Conservation (phyloP, 2,888 invertebrate genomes). For the Stictocephala bisonia region DNA sequence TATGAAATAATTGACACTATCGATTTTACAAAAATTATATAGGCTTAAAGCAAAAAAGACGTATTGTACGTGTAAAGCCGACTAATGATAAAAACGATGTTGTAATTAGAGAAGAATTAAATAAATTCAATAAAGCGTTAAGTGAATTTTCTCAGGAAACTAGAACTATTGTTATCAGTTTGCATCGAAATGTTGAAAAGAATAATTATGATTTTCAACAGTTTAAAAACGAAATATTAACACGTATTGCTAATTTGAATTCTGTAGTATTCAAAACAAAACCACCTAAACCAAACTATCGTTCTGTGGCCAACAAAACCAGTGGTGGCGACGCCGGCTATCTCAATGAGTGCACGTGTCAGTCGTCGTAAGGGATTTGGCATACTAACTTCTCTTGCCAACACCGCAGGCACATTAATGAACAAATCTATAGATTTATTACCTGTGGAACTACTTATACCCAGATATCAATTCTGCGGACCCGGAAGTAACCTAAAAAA, state of each 20-base stretch:
- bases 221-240: too few species aligned
- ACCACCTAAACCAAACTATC: too few species aligned
- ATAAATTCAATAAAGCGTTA: background rate
- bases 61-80: background rate
- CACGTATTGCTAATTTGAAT: too few species aligned
- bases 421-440: conserved; percentile 12
- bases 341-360: too few species aligned
- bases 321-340: too few species aligned
- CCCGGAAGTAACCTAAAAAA: background rate
- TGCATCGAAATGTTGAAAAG: too few species aligned
- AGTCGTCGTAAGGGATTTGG: background rate
- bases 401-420: background rate
- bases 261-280: too few species aligned
- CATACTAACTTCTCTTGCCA: background rate
- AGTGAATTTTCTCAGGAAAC: too few species aligned
- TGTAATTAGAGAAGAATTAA: background rate
- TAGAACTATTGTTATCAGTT: too few species aligned
- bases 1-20: background rate
- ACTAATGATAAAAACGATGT: background rate
- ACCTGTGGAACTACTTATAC: conserved; percentile 44
- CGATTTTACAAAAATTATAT: background rate
- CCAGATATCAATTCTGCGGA: conserved; percentile 1
- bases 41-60: background rate
- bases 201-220: too few species aligned
- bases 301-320: too few species aligned